Evolutionary conservation across 2,113 vertebrate genomes (phyloP).

Genomic region (Camelus dromedarius): DNA sequence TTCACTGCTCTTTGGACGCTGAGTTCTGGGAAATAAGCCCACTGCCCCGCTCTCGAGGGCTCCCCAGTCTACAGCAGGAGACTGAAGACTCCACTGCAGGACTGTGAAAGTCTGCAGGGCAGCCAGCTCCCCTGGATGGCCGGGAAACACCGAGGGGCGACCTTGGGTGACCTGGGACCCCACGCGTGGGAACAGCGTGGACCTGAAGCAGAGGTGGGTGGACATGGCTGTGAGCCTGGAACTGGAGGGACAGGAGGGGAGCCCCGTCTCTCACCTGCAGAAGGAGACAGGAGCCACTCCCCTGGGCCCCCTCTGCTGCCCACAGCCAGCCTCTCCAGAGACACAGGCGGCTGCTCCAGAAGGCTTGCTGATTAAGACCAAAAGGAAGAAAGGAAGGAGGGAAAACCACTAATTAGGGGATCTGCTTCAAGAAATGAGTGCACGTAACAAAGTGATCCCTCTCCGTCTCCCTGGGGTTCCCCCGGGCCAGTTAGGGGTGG

Average conservation of each 20-base stretch:
- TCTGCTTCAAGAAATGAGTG: neutral
- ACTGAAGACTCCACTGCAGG: neutral
- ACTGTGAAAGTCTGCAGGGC: too few relatives aligned
- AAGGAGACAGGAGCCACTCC: too few relatives aligned
- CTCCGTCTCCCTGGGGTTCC: neutral
- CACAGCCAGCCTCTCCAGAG: neutral
- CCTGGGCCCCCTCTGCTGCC: too few relatives aligned
- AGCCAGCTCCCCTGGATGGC: neutral
- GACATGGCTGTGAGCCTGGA: neutral
- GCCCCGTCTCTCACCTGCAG: rapidly evolving
- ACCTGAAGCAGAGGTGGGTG: neutral
- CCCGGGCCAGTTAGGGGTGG: too few relatives aligned
- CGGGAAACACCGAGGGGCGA: neutral
- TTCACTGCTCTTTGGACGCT: neutral
- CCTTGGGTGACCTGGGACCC: neutral
- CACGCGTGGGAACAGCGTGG: neutral
- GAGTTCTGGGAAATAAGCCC: neutral
- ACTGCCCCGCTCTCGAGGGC: neutral
- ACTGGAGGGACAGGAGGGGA: neutral
- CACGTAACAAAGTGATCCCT: neutral
- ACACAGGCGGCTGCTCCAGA: neutral
- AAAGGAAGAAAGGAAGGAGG: too few relatives aligned
- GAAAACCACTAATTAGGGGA: neutral
- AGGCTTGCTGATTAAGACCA: neutral
- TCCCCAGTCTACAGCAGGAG: neutral